Evolutionary conservation across 2,113 vertebrate species (phyloP).

Genomic region (Pitta sordida): DNA sequence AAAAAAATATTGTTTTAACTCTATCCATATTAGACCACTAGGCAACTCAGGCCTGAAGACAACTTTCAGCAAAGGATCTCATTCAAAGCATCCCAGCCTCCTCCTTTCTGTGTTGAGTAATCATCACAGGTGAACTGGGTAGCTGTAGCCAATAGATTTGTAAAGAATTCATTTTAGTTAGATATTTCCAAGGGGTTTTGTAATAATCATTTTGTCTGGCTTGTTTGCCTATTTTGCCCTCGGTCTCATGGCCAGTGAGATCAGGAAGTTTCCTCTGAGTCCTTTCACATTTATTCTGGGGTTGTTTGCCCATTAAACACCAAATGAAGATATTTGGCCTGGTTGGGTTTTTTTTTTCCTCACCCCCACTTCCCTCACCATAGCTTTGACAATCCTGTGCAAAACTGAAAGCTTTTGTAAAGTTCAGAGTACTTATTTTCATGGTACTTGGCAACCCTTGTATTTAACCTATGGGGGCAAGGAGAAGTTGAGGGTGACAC

Average conservation of each 20-base stretch:
- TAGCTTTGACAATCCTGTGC: not conserved
- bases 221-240: not conserved
- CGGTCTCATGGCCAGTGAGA: not conserved
- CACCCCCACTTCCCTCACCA: too few species aligned
- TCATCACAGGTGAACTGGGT: not conserved
- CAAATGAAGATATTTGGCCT: not conserved
- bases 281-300: not conserved
- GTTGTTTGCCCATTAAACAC: not conserved
- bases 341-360: not conserved
- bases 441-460: not conserved
- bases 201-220: not conserved
- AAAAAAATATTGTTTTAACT: not conserved
- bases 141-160: not conserved
- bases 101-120: not conserved
- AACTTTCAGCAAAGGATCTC: not conserved
- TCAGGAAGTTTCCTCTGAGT: not conserved
- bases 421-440: not conserved
- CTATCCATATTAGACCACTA: not conserved
- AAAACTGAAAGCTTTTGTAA: not conserved
- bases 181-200: not conserved
- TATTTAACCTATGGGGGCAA: not conserved
- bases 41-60: not conserved
- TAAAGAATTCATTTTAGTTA: not conserved
- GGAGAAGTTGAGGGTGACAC: not conserved
- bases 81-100: not conserved